phyloP scores from a whole-genome alignment of 2,797 vertebrate genomes.

The Acipenser oxyrinchus region DNA sequence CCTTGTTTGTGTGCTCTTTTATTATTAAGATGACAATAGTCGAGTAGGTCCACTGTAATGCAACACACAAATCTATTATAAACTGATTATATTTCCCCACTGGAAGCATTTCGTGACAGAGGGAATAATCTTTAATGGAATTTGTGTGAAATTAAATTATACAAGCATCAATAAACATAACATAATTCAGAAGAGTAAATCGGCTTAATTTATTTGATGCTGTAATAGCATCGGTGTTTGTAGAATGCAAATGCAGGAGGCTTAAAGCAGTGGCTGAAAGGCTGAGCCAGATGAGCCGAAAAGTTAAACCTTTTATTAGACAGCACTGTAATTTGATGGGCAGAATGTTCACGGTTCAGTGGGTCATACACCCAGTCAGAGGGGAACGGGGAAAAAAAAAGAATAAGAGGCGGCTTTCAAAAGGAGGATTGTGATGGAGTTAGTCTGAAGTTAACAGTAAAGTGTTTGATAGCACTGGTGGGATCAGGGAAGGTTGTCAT shows the following conservation, averaged over 20 bases:
- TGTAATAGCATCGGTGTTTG: conserved; percentile 61
- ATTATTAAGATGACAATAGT: conserved; percentile 50
- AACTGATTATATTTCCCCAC: conserved; percentile 58
- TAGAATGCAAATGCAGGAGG: conserved; percentile 62
- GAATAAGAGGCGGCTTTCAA: conserved; percentile 28
- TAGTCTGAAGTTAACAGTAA: conserved; percentile 46
- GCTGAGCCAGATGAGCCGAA: conserved; percentile 73
- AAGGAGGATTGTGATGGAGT: conserved; percentile 34
- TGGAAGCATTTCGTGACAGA: conserved; percentile 56
- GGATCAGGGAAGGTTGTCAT: conserved; percentile 31
- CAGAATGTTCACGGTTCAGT: conserved; percentile 54
- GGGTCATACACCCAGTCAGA: conserved; percentile 29
- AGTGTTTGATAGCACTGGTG: conserved; percentile 41
- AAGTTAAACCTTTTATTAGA: conserved; percentile 80
- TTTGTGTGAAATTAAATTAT: conserved; percentile 73
- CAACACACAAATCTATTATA: conserved; percentile 60
- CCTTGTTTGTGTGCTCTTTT: conserved; percentile 51
- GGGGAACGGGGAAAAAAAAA: conserved; percentile 36
- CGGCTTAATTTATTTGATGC: conserved; percentile 49
- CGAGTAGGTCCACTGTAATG: conserved; percentile 49
- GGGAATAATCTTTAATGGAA: conserved; percentile 78
- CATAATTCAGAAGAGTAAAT: conserved; percentile 57
- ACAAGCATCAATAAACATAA: conserved; percentile 62
- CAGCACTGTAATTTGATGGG: conserved; percentile 80
- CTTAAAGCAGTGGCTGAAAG: conserved; percentile 68